phyloP scores from a whole-genome alignment of 2,888 invertebrate species.

The Diarsia dahlii region DNA sequence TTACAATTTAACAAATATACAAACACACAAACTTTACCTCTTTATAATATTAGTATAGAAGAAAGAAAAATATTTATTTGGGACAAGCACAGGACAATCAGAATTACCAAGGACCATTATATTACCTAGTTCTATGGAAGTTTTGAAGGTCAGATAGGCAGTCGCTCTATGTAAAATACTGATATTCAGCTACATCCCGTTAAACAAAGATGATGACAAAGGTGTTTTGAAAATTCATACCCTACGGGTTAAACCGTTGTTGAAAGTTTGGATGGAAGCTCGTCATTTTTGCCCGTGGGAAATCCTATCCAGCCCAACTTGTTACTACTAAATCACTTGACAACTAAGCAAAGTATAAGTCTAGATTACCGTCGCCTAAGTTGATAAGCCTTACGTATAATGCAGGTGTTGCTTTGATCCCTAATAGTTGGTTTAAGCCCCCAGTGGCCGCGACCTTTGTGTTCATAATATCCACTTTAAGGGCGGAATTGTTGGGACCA shows the following conservation, averaged over 20 bases:
- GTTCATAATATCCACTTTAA: slow-evolving; percentile 43
- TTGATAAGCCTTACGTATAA: slow-evolving; percentile 40
- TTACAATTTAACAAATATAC: too few species aligned
- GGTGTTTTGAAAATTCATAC: neutral
- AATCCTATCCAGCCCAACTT: neutral
- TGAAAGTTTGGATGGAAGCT: neutral
- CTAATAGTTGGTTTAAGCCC: slow-evolving; percentile 47
- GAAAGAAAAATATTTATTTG: too few species aligned
- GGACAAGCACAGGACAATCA: too few species aligned
- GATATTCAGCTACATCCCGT: too few species aligned
- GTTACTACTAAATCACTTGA: neutral
- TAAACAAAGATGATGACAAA: too few species aligned
- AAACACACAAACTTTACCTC: too few species aligned
- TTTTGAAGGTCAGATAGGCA: too few species aligned
- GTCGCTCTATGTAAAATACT: too few species aligned
- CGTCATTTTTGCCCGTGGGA: neutral
- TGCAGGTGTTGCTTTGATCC: slow-evolving; percentile 48
- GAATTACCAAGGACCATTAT: too few species aligned
- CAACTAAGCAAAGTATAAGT: slow-evolving; percentile 13
- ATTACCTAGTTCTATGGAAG: too few species aligned
- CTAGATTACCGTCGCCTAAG: slow-evolving; percentile 24
- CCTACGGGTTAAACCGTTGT: neutral
- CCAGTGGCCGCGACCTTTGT: slow-evolving; percentile 50
- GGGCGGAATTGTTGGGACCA: slow-evolving; percentile 39
- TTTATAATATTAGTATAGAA: too few species aligned